Percentiles rank a stretch among this genome's conserved stretches.
These are phyloP conservation scores for Mus caroli DNA, from an alignment of 2,797 vertebrate genomes.

Conservation along the genomic window DNA sequence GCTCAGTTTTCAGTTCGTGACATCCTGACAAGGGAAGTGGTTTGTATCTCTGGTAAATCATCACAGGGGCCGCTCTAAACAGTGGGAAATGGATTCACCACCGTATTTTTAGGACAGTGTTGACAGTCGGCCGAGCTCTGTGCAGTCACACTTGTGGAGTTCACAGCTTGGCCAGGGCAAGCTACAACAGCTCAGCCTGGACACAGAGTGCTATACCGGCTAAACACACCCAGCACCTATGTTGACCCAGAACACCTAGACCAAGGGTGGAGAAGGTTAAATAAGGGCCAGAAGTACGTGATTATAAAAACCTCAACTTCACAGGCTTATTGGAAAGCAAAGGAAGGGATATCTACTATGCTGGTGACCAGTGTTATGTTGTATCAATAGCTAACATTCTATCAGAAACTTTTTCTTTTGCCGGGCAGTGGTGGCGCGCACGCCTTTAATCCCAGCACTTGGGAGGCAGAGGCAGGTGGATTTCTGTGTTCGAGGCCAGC, in stretches of 20 bases:
- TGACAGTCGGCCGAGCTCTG: not conserved
- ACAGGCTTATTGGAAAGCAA: not conserved
- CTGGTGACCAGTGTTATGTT: conserved; percentile 38
- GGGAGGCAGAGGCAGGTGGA: no score
- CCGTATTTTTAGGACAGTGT: conserved; percentile 67
- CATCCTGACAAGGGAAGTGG: conserved; percentile 74
- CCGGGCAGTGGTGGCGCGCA: no score
- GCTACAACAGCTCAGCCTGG: not conserved
- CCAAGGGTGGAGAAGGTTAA: not conserved
- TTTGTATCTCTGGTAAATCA: conserved; percentile 71
- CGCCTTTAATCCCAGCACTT: no score
- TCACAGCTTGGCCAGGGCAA: conserved; percentile 6
- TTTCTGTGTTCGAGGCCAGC: no score
- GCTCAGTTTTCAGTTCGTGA: conserved; percentile 18
- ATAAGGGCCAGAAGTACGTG: not conserved
- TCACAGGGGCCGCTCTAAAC: conserved; percentile 61
- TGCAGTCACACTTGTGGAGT: not conserved
- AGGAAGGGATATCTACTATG: not conserved
- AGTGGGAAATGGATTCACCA: conserved; percentile 68
- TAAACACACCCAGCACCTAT: not conserved
- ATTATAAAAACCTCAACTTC: not conserved
- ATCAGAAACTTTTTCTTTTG: not conserved
- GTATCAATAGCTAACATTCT: not conserved
- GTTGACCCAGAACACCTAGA: not conserved
- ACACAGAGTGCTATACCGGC: not conserved